Base-by-base conservation (phyloP, 2,797 vertebrate species). In the Saxicola maurus region DNA sequence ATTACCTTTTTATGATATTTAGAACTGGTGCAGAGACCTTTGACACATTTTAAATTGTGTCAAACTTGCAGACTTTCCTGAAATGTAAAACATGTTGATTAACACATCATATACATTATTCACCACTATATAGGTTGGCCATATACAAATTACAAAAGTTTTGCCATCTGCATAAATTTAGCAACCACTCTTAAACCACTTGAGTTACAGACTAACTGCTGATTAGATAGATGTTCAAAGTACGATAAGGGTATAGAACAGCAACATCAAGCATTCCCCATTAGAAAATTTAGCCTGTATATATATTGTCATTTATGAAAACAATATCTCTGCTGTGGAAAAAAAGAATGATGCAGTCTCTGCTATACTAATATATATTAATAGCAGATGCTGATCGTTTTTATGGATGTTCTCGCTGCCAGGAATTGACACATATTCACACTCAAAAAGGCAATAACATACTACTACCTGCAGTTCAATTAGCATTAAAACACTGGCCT, bases 81-180 rank as follows among this genome's bases (percentile, higher is more conserved):
- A 88, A 75, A 72, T 43, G 2, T 40, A 83, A 82, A 90, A 45
- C 21, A 53, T 18, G 17, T 59, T 61, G 20, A 72, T 86, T 82
- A 88, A 81, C n/a, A 42, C 9, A 48, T 81, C 43, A 57, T 53
- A 59, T 64, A 31, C 7, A 15, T 92, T 86, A 73, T 56, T 93
- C n/a, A 37, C 37, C 15, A 8, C 49, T 35, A 75, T 76, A 48
- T 19, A 31, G 38, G 16, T 49, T 48, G 40, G 12, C 21, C 61
- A 31, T 80, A 64, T 53, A 65, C 18, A 91, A 91, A 83, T 90
- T 80, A 87, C 1, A 9, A 38, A 86, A 85, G 30, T 72, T 93
- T 94, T 87, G 2, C 40, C n/a, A 61, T 71, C 37, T 92, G 59
- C 68, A 71, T 85, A 73, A 73, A 81, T 89, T 91, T 92, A 91